Percentiles rank a stretch among this genome's conserved stretches.
phyloP scores from a whole-genome alignment of 2,113 vertebrate species.

The Monarcha castaneiventris region DNA sequence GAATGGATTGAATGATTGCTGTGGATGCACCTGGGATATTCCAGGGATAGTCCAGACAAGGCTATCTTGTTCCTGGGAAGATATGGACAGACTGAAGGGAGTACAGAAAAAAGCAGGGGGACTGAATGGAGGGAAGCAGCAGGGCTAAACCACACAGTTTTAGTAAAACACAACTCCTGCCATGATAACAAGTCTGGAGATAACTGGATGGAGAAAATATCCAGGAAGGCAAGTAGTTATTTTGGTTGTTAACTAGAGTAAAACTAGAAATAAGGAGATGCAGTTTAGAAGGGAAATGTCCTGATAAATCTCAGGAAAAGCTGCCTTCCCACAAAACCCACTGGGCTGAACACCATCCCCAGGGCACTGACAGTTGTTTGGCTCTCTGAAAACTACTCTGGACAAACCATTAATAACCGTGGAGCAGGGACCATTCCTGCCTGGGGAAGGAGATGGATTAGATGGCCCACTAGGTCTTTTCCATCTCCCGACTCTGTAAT shows the following conservation, averaged over 20 bases:
- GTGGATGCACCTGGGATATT: not conserved
- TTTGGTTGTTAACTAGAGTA: not conserved
- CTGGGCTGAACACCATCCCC: not conserved
- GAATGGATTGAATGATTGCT: not conserved
- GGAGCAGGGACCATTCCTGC: not conserved
- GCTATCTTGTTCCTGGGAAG: not conserved
- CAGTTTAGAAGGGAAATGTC: not conserved
- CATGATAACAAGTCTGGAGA: not conserved
- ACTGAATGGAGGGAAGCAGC: not conserved
- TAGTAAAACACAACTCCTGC: not conserved
- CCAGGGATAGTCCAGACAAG: not conserved
- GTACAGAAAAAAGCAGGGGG: not conserved
- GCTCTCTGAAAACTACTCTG: not conserved
- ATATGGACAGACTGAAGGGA: not conserved
- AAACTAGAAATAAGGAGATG: not conserved
- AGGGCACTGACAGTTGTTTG: not conserved
- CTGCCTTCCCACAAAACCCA: not conserved
- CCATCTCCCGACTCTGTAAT: conserved; percentile 42
- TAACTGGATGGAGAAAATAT: not conserved
- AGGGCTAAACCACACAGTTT: not conserved
- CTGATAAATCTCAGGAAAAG: not conserved
- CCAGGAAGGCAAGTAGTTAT: not conserved
- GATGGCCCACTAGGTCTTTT: conserved; percentile 26
- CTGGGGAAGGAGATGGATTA: not conserved
- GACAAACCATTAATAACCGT: not conserved